Evolutionary conservation across 1,140 invertebrate genomes (phyloP), one percentile per base, ranked within the genome.

Genomic region (Thalassaphorura encarpata): DNA sequence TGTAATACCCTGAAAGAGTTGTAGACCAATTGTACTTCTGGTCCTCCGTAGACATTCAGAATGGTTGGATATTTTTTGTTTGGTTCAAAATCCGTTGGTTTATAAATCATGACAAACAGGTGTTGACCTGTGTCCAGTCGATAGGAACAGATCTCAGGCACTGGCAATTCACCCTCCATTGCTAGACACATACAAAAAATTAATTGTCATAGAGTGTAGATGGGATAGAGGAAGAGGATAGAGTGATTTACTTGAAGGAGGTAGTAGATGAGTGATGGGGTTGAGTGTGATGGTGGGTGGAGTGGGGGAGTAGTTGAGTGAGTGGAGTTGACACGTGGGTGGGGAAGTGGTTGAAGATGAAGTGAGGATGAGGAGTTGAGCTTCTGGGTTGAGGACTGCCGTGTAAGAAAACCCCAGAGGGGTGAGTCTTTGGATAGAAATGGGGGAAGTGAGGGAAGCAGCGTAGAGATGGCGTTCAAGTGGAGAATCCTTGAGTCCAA

Each of bases 31-130:
- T 98, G 94, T 24, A 98, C 92, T 71, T 96, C 92, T 0, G 95
- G 95, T 15, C 96, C 95, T 24, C 93, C 96, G 71, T 99, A 99
- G 18, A 99, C 87, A 71, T 96, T 92, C 16, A 98, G 76, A 52
- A 99, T 83, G 1, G 92, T 94, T 1, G 96, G 95, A 75, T 95
- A 95, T 57, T 88, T 87, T 29, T 79, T 72, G 11, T 82, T 84
- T 6, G 78, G 69, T 66, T 83, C 77, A 64, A 82, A 86, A 69
- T 84, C 83, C 64, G 84, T 81, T 0, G 91, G 91, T 64, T 88
- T 84, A 71, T 94, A 95, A 47, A 96, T 82, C 83, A 96, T 90
- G 3, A 89, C 89, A 71, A 92, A 91, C 36, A 93, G 75, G 2
- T 80, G 77, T 52, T 85, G 81, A 26, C 85, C 88, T 15, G 80